These are phyloP conservation scores for Thysanoteuthis rhombus DNA, from an alignment of 2,888 invertebrate species.

Conservation along the genomic window DNA sequence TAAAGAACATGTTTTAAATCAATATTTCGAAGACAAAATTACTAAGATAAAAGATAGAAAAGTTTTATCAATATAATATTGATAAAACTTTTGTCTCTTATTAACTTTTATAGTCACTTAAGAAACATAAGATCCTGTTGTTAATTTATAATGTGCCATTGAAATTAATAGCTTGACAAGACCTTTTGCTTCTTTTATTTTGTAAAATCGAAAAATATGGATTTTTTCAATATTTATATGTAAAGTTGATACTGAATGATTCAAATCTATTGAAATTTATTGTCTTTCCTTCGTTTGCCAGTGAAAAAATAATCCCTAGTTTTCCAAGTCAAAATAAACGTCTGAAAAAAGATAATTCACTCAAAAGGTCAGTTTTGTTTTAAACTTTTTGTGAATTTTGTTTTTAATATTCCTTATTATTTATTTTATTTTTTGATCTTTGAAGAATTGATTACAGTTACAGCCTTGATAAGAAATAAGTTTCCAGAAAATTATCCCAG, in stretches of 20 bases:
- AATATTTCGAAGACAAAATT: not conserved
- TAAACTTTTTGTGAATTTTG: not conserved
- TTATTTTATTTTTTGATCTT: no score
- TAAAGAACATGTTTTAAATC: not conserved
- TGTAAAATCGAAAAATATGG: not conserved
- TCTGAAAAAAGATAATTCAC: not conserved
- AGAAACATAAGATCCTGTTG: not conserved
- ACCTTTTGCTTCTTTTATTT: not conserved
- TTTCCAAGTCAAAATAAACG: not conserved
- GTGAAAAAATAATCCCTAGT: not conserved
- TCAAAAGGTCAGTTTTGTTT: not conserved
- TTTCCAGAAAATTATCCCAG: no score
- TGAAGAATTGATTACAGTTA: no score
- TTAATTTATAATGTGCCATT: not conserved
- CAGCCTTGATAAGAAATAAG: no score
- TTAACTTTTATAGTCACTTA: no score
- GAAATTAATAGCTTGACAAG: not conserved
- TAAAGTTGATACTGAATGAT: not conserved
- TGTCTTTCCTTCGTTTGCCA: not conserved
- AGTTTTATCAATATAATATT: not conserved
- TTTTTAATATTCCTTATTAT: no score
- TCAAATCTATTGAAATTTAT: not conserved
- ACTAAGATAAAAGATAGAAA: no score
- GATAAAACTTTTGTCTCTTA: not conserved
- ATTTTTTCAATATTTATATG: not conserved